Conservation (phyloP, 2,888 invertebrate species). For the Dynastes hyllus region DNA sequence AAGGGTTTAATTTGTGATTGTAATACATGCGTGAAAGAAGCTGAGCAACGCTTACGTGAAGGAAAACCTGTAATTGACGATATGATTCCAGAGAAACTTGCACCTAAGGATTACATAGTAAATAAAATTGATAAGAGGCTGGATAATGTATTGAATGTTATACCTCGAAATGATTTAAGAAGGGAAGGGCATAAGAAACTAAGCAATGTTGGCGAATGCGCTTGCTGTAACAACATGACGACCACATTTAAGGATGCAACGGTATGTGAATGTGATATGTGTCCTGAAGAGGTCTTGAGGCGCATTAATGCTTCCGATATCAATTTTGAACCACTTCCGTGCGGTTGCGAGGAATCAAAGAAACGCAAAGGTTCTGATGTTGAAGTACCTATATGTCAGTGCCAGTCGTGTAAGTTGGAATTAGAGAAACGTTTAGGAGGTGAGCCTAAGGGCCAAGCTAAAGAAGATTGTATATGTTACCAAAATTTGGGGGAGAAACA, state of each 20-base stretch:
- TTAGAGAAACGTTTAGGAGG: neutral
- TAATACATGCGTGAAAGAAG: neutral
- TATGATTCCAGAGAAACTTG: conserved; percentile 30
- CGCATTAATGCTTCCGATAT: conserved; percentile 24
- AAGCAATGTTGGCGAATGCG: neutral
- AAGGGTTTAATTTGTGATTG: conserved; percentile 23
- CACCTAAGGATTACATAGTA: neutral
- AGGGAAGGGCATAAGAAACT: neutral
- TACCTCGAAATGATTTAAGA: no score
- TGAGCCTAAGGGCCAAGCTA: neutral
- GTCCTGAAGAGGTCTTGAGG: conserved; percentile 28
- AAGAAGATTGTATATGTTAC: conserved; percentile 8
- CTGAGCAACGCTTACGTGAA: conserved; percentile 8
- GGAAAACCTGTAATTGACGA: conserved; percentile 7
- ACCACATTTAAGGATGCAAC: neutral
- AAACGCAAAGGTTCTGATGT: neutral
- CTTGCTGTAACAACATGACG: neutral
- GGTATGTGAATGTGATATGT: conserved; percentile 29
- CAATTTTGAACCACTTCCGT: conserved; percentile 20
- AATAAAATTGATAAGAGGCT: no score
- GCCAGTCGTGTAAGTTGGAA: conserved; percentile 13
- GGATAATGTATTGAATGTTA: no score
- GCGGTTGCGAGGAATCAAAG: conserved; percentile 8
- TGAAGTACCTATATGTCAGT: conserved; percentile 26
- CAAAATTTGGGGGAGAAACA: neutral